Percentiles rank a stretch among this genome's conserved stretches.
These are phyloP conservation scores for Synanthedon myopaeformis DNA, from an alignment of 2,888 invertebrate genomes.

Conservation along the genomic window DNA sequence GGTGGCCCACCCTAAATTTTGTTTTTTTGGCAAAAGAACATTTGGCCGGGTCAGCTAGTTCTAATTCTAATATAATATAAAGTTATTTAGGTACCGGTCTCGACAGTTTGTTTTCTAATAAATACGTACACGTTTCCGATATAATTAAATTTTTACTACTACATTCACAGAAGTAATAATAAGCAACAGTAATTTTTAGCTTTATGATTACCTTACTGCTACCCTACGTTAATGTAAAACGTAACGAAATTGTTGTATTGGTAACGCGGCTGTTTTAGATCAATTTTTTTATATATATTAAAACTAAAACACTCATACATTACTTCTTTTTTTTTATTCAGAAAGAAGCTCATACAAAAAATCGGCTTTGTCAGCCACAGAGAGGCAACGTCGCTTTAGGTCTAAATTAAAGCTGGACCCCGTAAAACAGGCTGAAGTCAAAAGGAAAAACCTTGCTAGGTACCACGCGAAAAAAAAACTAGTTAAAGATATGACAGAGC, in stretches of 20 bases:
- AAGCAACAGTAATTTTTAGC: too few relatives aligned
- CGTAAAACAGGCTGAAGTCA: constrained; percentile 4
- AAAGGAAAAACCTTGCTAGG: constrained; percentile 4
- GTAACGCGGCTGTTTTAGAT: not conserved
- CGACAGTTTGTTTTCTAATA: constrained; percentile 1
- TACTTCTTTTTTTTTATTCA: not conserved
- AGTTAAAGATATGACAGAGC: constrained; percentile 5
- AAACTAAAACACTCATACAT: not conserved
- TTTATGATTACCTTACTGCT: too few relatives aligned
- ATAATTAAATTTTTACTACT: constrained; percentile 5
- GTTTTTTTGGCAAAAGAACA: too few relatives aligned
- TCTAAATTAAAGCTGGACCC: constrained; percentile 1
- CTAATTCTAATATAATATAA: too few relatives aligned
- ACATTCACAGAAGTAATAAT: too few relatives aligned
- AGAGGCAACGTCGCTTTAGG: constrained; percentile 2
- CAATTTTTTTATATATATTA: not conserved
- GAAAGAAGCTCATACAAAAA: not conserved
- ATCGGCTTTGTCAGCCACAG: not conserved
- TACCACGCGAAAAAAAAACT: constrained; percentile 5
- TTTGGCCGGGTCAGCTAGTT: too few relatives aligned
- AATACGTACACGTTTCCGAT: constrained; percentile 1
- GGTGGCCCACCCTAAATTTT: too few relatives aligned
- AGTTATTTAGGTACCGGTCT: not conserved
- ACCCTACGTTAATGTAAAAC: constrained; percentile 1
- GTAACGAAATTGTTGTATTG: not conserved